These are phyloP conservation scores for Sinosuthora webbiana DNA, from an alignment of 2,113 vertebrate species.

Conservation along the genomic window DNA sequence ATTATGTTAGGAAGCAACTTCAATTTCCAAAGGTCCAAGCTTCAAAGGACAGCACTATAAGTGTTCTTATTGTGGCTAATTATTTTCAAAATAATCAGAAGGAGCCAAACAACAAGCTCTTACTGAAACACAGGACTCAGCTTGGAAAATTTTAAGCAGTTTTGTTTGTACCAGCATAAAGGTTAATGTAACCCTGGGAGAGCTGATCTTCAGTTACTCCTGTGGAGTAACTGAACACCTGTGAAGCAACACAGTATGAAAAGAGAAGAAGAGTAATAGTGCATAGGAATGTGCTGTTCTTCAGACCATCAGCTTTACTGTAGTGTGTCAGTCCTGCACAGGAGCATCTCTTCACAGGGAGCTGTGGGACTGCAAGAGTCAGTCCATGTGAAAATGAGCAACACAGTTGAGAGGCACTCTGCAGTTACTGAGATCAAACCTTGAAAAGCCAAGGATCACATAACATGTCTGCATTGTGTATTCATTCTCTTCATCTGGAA, in stretches of 20 bases:
- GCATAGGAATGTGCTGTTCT: neutral
- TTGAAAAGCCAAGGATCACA: slow-evolving; percentile 11
- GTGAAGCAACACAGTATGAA: neutral
- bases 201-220: neutral
- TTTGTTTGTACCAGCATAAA: neutral
- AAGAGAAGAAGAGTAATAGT: neutral
- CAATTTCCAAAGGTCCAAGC: neutral
- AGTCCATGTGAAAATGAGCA: neutral
- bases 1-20: neutral
- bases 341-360: neutral
- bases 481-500: slow-evolving; percentile 22
- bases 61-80: neutral
- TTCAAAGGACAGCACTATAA: neutral
- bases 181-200: neutral
- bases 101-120: neutral
- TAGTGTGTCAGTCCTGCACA: neutral
- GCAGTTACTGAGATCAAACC: neutral
- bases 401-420: neutral
- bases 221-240: too few relatives aligned
- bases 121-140: neutral
- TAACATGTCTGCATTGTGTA: neutral
- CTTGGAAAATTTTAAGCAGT: neutral
- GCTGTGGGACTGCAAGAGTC: neutral
- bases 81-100: neutral
- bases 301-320: neutral